Base-by-base conservation (phyloP, 2,113 vertebrate genomes). In the Sphyrna mokarran region DNA sequence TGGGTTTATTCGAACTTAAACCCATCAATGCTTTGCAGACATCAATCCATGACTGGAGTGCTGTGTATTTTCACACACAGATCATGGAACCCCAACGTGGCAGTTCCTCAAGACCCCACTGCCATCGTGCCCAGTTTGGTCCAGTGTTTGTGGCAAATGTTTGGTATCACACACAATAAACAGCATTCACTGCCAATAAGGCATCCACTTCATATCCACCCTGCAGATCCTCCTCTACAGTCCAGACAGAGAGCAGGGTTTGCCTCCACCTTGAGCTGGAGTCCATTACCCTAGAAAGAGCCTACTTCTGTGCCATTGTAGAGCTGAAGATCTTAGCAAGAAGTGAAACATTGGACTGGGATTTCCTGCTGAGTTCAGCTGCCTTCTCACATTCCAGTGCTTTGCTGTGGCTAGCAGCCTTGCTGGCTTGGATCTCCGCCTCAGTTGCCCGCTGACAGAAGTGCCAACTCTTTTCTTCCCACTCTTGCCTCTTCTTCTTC, bases 291-390 rank as follows among this genome's bases (percentile, higher is more conserved):
- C 37, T 29, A 23, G 93, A 2, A 10, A 43, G 22, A 40, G 37
- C 66, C 68, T 72, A 95, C 37, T 69, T 23, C 37, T 48, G 37
- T 33, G 0, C 37, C 10, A 2, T 5, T 4, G 20, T 6, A 22
- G 63, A 63, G 95, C 96, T 97, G 97, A 99, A 99, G 96, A 99
- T 99, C 96, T 97, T 99, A 37, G 98, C 97, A 69, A 99, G 97
- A 90, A 99, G 97, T 0, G 98, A 98, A 29, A 97, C 96, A 20
- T 98, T 99, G 48, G 98, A 98, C 96, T 98, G 98, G 63, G 98
- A 98, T 97, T 98, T 98, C 97, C 98, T 97, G 96, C 97, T 96
- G 1, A 97, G 95, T 89, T 96, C 96, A 83, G 86, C 96, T 69
- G 96, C 95, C 95, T 97, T 98, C 78, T 97, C 96, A 26, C 96